Evolutionary conservation across 2,888 invertebrate species (phyloP), one percentile per base, ranked within the genome.

Genomic region (Asteroscopus sphinx): DNA sequence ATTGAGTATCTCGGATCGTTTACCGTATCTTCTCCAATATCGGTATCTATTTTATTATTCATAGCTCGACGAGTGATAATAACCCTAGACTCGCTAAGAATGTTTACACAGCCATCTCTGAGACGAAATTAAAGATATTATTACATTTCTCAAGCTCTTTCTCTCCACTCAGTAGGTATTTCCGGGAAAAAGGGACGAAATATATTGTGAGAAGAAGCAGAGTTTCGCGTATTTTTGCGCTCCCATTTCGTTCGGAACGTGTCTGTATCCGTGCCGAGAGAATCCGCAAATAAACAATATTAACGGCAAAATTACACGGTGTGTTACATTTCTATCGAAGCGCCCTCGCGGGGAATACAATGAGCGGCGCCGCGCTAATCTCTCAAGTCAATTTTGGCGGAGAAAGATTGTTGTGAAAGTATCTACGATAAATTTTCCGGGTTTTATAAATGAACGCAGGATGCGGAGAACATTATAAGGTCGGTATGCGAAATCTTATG

Each of bases 81-180:
- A 84, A 81, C 77, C 73, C 65, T 74, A 81, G 79, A 57, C 77
- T 67, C 68, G 66, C 76, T 76, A 76, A 81, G 76, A 82, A 86
- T 87, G 80, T 88, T 87, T 87, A 83, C 82, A 81, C 76, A 83
- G 75, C 82, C 78, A 84, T 86, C 78, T 80, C 69, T 49, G 68
- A 68, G 71, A 75, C 80, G 81, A 84, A 87, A 89, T 87, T 86
- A 88, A 83, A 88, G 81, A 82, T 85, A 87, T 88, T 89, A 89
- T 89, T 87, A 89, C 85, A 85, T 87, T 86, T 83, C 80, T 81
- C 77, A 77, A 81, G 76, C 74, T 77, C 66, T 69, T 71, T 79
- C 72, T 76, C 68, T 68, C 71, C 73, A 76, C 70, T 73, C 69
- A 36, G 63, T 61, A 67, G 68, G 73, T 76, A 79, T 79, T 76